phyloP scores from a whole-genome alignment of 2,797 vertebrate genomes.

The Gymnoscopelus braueri region DNA sequence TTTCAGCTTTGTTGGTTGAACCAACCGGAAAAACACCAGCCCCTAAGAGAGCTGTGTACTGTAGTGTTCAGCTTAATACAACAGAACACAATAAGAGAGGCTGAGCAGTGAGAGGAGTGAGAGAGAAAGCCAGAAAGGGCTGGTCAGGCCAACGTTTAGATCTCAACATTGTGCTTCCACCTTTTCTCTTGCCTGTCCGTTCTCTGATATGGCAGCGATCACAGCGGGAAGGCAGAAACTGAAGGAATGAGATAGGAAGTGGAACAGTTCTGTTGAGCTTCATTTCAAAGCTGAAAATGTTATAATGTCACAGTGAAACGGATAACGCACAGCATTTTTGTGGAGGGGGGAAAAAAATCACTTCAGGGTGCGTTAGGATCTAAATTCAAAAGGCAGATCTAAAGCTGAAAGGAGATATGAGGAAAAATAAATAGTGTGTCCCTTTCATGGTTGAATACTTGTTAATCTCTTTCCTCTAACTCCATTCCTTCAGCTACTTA shows the following conservation, averaged over 20 bases:
- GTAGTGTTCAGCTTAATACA: not conserved
- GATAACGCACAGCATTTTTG: conserved; percentile 6
- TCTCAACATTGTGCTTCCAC: not conserved
- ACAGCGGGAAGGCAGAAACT: not conserved
- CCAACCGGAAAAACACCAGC: too few species aligned
- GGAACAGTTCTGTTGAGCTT: not conserved
- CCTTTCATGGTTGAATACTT: conserved; percentile 8
- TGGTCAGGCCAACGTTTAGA: not conserved
- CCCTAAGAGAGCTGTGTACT: not conserved
- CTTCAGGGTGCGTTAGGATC: not conserved
- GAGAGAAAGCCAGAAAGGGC: not conserved
- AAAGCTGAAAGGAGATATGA: not conserved
- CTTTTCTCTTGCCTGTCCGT: conserved; percentile 12
- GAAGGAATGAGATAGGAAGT: not conserved
- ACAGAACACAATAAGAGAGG: not conserved
- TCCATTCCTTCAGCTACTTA: conserved; percentile 1
- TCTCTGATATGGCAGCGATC: not conserved
- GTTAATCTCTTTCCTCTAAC: not conserved
- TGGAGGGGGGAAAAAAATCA: not conserved
- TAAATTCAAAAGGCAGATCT: conserved; percentile 5
- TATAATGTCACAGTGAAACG: conserved; percentile 16
- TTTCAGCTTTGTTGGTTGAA: conserved; percentile 3
- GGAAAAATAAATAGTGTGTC: conserved; percentile 5
- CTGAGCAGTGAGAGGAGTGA: not conserved
- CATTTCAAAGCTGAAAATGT: not conserved